Evolutionary conservation across 2,113 vertebrate species (phyloP).

Genomic region (Trematomus loennbergii): DNA sequence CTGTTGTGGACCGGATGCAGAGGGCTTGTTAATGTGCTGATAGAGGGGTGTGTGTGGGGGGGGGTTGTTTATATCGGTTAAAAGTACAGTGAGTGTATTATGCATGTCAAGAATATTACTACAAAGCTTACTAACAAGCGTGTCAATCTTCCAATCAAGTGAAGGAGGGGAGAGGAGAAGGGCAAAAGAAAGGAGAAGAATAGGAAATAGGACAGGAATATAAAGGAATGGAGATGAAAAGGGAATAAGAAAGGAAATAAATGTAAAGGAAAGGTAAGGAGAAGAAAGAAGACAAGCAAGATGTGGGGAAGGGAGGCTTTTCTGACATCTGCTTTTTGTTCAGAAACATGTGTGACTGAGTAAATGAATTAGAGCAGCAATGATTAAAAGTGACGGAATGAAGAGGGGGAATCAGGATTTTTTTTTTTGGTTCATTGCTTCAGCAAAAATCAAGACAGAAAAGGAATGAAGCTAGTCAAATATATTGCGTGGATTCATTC

Average conservation of each 20-base stretch:
- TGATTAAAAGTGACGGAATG: conserved; percentile 66
- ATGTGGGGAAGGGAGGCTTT: conserved; percentile 7
- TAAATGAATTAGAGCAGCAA: conserved; percentile 61
- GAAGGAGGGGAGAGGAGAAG: background rate
- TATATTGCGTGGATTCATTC: background rate
- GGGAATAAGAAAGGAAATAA: background rate
- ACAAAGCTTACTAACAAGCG: background rate
- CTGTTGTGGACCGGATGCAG: conserved; percentile 67
- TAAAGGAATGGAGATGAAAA: background rate
- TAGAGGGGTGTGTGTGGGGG: conserved; percentile 18
- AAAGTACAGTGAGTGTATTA: conserved; percentile 18
- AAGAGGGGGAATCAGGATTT: conserved; percentile 52
- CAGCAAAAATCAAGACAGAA: conserved; percentile 35
- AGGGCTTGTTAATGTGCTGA: conserved; percentile 70
- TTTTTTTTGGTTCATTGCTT: conserved; percentile 50
- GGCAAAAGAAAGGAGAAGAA: background rate
- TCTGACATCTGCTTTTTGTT: conserved; percentile 41
- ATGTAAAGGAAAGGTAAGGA: background rate
- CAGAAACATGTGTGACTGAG: conserved; percentile 32
- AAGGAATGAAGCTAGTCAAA: conserved; percentile 36
- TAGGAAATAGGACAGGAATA: background rate
- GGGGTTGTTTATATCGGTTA: conserved; percentile 25
- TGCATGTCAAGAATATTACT: conserved; percentile 15
- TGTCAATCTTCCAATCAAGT: background rate
- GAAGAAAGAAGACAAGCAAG: background rate